Conservation (phyloP, 2,797 vertebrate species). For the Microctenopoma steveboyesi region DNA sequence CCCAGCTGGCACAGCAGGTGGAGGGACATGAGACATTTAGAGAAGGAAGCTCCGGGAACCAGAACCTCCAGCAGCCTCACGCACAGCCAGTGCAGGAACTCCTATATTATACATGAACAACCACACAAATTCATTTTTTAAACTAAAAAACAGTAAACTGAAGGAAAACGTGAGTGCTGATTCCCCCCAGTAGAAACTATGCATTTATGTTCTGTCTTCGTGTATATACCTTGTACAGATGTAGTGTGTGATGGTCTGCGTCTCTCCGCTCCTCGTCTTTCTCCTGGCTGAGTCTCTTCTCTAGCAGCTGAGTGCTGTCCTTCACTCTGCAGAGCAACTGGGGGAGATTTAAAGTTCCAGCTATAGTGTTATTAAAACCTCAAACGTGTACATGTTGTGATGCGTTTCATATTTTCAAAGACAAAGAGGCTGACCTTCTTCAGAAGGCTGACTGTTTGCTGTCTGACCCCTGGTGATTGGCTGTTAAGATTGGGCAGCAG, state of each 20-base stretch:
- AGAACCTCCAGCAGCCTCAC: conserved; percentile 87
- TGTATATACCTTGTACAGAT: conserved; percentile 74
- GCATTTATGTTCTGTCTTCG: neutral
- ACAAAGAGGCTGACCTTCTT: conserved; percentile 88
- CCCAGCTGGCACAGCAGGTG: conserved; percentile 89
- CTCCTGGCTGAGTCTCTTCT: conserved; percentile 81
- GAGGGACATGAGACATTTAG: conserved; percentile 90
- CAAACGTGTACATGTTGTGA: no score
- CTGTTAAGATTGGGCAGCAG: conserved; percentile 90
- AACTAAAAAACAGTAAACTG: neutral
- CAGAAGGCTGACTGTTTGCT: conserved; percentile 90
- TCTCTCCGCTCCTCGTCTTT: conserved; percentile 64
- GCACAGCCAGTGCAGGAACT: conserved; percentile 89
- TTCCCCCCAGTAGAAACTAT: neutral
- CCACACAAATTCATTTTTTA: neutral
- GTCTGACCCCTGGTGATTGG: conserved; percentile 91
- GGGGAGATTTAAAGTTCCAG: conserved; percentile 1
- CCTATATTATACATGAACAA: conserved; percentile 73
- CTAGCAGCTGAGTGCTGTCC: conserved; percentile 90
- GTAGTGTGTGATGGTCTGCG: conserved; percentile 63
- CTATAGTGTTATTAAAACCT: no score
- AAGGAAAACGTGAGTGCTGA: neutral
- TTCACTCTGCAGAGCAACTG: conserved; percentile 92
- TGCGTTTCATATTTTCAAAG: neutral
- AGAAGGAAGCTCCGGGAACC: conserved; percentile 92